phyloP scores from a whole-genome alignment of 2,888 invertebrate species.

The Pseudeuparius sepicola region DNA sequence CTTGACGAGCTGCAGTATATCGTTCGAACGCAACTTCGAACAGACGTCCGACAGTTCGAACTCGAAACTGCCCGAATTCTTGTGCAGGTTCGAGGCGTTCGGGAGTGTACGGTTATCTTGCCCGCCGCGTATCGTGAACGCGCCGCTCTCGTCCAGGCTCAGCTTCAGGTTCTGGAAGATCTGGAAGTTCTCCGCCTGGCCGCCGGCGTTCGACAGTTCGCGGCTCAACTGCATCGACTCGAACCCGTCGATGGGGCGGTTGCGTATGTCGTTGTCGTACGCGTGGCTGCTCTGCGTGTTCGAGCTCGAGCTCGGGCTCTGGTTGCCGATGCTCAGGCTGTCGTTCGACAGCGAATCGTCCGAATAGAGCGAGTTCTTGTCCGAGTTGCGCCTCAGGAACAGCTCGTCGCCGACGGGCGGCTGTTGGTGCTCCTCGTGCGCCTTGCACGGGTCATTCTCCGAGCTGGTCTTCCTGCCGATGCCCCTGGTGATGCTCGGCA shows the following conservation, averaged over 20 bases:
- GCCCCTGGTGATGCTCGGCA: slow-evolving; percentile 74
- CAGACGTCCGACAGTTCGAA: slow-evolving; percentile 71
- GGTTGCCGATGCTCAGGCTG: slow-evolving; percentile 37
- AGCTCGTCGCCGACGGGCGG: slow-evolving; percentile 32
- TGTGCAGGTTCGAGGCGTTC: slow-evolving; percentile 27
- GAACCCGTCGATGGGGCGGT: slow-evolving; percentile 29
- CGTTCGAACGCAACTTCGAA: slow-evolving; percentile 66
- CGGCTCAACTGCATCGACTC: slow-evolving; percentile 34
- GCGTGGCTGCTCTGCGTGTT: slow-evolving; percentile 37
- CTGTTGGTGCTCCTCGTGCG: slow-evolving; percentile 15
- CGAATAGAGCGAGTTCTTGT: slow-evolving; percentile 60
- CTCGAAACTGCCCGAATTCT: slow-evolving; percentile 47
- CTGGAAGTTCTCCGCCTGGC: slow-evolving; percentile 30
- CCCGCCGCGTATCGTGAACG: slow-evolving; percentile 11
- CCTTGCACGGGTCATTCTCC: slow-evolving; percentile 42
- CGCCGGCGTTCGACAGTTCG: slow-evolving; percentile 32
- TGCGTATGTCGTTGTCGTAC: slow-evolving; percentile 32
- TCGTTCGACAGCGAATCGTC: slow-evolving; percentile 67
- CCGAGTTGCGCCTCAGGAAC: slow-evolving; percentile 55
- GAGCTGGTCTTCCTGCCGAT: slow-evolving; percentile 50
- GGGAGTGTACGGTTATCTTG: background rate
- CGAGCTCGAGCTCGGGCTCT: slow-evolving; percentile 37
- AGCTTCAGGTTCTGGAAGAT: slow-evolving; percentile 35
- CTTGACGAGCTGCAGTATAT: slow-evolving; percentile 71
- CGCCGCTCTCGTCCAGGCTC: slow-evolving; percentile 17